These are phyloP conservation scores for Micromesistius poutassou DNA, from an alignment of 2,797 vertebrate genomes.

Conservation along the genomic window DNA sequence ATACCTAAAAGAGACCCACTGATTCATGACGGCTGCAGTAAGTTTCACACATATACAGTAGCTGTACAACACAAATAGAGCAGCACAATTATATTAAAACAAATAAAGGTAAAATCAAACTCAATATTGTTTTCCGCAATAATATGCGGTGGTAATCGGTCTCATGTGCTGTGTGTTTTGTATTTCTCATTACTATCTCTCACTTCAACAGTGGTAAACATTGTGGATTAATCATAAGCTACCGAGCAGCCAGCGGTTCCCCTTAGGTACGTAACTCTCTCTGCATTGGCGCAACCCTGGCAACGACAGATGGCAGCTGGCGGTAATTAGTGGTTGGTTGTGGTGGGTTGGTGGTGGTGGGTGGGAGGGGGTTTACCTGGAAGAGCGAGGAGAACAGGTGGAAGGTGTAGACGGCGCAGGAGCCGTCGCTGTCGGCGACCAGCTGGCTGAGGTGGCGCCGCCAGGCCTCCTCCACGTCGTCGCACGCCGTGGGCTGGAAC, in stretches of 20 bases:
- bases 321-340: background rate
- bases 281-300: background rate
- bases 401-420: conserved; percentile 92
- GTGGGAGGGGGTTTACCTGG: conserved; percentile 75
- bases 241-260: background rate
- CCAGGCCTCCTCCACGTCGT: conserved; percentile 95
- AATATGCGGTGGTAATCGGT: background rate
- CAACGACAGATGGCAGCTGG: background rate
- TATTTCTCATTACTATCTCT: no score
- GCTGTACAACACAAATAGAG: background rate
- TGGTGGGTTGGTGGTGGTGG: background rate
- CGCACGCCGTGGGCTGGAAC: conserved; percentile 88
- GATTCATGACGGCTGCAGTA: no score
- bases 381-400: conserved; percentile 94
- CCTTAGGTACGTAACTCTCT: background rate
- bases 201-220: no score
- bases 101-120: background rate
- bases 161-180: no score
- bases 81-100: background rate
- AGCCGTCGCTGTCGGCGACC: conserved; percentile 90
- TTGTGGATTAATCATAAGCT: no score
- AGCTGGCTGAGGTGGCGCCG: conserved; percentile 92
- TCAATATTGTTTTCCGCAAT: background rate
- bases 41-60: no score
- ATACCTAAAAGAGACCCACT: background rate